Evolutionary conservation across 2,888 invertebrate species (phyloP).

Genomic region (Sinohyriopsis cumingii): DNA sequence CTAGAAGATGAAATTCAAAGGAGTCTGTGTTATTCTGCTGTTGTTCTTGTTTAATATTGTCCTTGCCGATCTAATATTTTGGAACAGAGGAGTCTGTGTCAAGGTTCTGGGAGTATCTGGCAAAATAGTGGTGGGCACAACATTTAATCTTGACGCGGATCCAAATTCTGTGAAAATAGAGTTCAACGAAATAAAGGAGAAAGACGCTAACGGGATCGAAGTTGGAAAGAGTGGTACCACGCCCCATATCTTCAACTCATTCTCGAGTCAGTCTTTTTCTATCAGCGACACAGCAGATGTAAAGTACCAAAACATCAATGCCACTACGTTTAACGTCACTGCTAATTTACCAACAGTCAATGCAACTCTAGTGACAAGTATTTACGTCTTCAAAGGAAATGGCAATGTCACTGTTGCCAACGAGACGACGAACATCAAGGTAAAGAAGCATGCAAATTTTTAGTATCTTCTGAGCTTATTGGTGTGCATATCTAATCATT

Average conservation of each 20-base stretch:
- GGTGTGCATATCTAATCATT: too few relatives aligned
- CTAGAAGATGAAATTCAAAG: too few relatives aligned
- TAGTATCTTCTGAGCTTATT: too few relatives aligned
- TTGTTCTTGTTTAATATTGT: too few relatives aligned
- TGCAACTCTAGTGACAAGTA: not conserved
- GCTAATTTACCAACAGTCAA: not conserved
- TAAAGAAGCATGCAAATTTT: too few relatives aligned
- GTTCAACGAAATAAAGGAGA: slow-evolving; percentile 10
- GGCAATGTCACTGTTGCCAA: slow-evolving; percentile 3
- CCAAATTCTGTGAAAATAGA: slow-evolving; percentile 8
- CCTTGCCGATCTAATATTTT: too few relatives aligned
- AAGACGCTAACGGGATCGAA: not conserved
- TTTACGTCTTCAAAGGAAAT: slow-evolving; percentile 7
- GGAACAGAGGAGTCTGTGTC: too few relatives aligned
- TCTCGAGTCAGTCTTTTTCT: slow-evolving; percentile 3
- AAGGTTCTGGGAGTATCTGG: slow-evolving; percentile 14
- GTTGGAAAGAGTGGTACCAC: slow-evolving; percentile 2
- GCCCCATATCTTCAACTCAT: slow-evolving; percentile 8
- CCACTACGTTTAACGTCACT: slow-evolving; percentile 3
- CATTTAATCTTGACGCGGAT: slow-evolving; percentile 3
- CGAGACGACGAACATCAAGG: slow-evolving; percentile 2
- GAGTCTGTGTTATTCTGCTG: too few relatives aligned
- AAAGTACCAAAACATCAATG: slow-evolving; percentile 1
- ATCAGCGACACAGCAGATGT: not conserved
- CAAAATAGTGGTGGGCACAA: slow-evolving; percentile 5